Evolutionary conservation across 2,888 invertebrate species (phyloP), one percentile per base, ranked within the genome.

Genomic region (Chloromyia formosa): DNA sequence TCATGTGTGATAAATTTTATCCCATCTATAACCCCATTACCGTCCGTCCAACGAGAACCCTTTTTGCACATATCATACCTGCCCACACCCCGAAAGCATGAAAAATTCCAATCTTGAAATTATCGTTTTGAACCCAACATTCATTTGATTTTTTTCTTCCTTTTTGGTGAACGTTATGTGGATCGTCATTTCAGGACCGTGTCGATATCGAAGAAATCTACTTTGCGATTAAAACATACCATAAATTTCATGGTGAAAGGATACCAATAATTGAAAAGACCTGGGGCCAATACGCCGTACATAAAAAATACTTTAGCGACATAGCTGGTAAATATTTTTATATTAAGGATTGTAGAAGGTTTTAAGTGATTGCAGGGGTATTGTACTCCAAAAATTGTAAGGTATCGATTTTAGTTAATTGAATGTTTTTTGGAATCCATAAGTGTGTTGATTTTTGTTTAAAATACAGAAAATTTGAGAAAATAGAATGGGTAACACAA

Each of bases 141-240:
- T 18, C 18, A 16, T 73, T 74, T 54, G 69, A 45, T 35, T 4
- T 35, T 35, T 35, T 35, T 4, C 27, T 7, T 7, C 27, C 7
- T 35, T 35, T 35, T 35, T 7, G 27, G 27, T 35, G 7, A 35
- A 35, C 27, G 27, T 35, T 35, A 7, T 4, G 7, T 35, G 27
- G 2, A 35, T 64, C 58, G 49, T 75, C 74, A n/a, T 78, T 78
- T 64, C 74, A 81, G 81, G 75, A 75, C 58, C 74, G 79, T 68
- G 69, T 78, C 60, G 76, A 74, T 40, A 75, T 75, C 64, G 77
- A 79, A 62, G 76, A 76, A 76, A 82, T 85, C 76, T 84, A 84
- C 79, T 84, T 96, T 86, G 96, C 95, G 75, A 93, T 97, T 77
- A 97, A 97, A 88, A 97, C 97, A 1, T 97, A 94, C 87, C 87